Base-by-base conservation (phyloP, 2,797 vertebrate genomes). In the Coccyzus lansbergi region DNA sequence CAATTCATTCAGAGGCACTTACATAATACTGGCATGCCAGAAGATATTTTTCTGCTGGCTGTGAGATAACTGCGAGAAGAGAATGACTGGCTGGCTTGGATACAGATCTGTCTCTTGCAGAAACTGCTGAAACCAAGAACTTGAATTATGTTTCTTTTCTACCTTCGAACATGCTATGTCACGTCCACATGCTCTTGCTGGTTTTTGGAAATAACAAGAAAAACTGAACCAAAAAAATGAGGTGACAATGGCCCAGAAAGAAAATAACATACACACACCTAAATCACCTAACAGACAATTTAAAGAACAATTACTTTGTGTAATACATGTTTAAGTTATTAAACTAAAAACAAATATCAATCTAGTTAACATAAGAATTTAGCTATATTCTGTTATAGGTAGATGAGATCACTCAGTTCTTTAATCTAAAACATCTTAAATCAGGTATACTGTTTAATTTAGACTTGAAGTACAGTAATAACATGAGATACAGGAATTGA, bases 111-210 rank as follows among this genome's bases (percentile, higher is more conserved):
- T 42, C 58, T 65, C 46, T 88, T 60, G 71, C 22, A 76, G 69
- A 82, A 71, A 79, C 62, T 70, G 78, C 78, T 95, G 83, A 93
- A 88, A 83, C 33, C 84, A 77, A 83, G 81, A 52, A 34, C 12
- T n/a, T 53, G 62, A 86, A 70, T 68, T 22, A 68, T 10, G 25
- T 17, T 82, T 51, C 46, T 31, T 58, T 80, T 77, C 71, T 83
- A 20, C 40, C 56, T 75, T 34, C 1, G 2, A 83, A 84, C 58
- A 14, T 68, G 59, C 77, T 62, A 49, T 34, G 58, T 80, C 75
- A 88, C 1, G 0, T 44, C 65, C 65, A 67, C 38, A 74, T n/a
- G 31, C 36, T 56, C 51, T 22, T 77, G 18, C 60, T 59, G 38
- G 15, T 58, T 93, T 76, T 53, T 75, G n/a, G 49, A 83, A 92